Base-by-base conservation (phyloP, 2,888 invertebrate genomes). In the Chaitophorus viminalis region DNA sequence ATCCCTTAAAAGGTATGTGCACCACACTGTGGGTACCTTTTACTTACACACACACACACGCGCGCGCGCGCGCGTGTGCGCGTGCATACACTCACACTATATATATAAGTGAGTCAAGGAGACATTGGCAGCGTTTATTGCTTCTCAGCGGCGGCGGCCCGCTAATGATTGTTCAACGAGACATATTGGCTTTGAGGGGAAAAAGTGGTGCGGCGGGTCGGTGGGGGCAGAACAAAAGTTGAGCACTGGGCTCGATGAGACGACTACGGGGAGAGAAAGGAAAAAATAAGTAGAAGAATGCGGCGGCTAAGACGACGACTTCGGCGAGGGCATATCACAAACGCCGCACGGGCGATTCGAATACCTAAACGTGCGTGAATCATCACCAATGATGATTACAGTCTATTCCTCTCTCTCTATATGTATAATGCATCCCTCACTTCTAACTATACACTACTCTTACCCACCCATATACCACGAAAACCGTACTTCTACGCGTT, bases 341-440 rank as follows among this genome's bases (percentile, higher is more conserved):
- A 36, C 31, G 65, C n/a, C 18, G 36, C 60, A 36, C 54, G 74
- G 60, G 75, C 46, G 65, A 83, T 65, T 65, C 76, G 68, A 84
- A 84, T 84, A 68, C 84, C 84, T 84, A 84, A 84, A 84, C 84
- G 84, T 84, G 84, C 76, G 46, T 76, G 84, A 84, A 84, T 84
- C 84, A 84, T 84, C 75, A 46, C 65, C 84, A 29, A 76, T 68
- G 76, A 84, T 46, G 84, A 84, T 84, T 84, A 84, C 76, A 60
- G 75, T 75, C 76, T 75, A 65, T 75, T 82, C 33, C 52, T 29
- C 60, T 75, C 33, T 31, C n/a, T n/a, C n/a, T n/a, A n/a, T n/a
- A n/a, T n/a, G 18, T 31, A 25, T 54, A 33, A 70, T 72, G 33
- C 54, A 46, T 70, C 46, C 46, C 46, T 46, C 46, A 70, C 31